Conservation (phyloP, 1,140 invertebrate genomes). For the Macrosteles quadrilineatus region DNA sequence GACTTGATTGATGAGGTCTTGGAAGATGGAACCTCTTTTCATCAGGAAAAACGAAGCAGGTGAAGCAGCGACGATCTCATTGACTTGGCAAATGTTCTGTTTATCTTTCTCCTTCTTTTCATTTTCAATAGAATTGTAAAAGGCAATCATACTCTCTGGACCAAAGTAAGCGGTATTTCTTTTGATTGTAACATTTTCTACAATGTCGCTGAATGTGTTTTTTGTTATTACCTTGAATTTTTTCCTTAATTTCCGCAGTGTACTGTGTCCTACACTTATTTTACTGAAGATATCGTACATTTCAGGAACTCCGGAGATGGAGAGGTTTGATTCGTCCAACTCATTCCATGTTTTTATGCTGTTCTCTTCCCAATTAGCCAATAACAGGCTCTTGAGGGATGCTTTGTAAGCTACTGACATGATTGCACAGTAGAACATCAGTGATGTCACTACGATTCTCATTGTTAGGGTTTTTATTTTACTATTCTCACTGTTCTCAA, state of each 20-base stretch:
- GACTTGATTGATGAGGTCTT: background rate
- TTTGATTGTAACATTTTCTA: background rate
- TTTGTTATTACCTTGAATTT: slow-evolving; percentile 1
- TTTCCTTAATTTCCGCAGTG: background rate
- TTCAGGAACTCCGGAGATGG: background rate
- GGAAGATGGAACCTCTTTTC: background rate
- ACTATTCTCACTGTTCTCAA: background rate
- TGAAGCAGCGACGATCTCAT: background rate
- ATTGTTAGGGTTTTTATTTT: background rate
- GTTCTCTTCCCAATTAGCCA: background rate
- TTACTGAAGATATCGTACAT: background rate
- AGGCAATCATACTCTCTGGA: background rate
- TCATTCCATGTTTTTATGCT: slow-evolving; percentile 2
- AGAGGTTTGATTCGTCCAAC: background rate
- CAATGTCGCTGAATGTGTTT: background rate
- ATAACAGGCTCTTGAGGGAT: background rate
- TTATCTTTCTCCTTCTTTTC: background rate
- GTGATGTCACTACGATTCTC: background rate
- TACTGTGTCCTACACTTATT: background rate
- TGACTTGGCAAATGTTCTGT: background rate
- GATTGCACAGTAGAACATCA: slow-evolving; percentile 1
- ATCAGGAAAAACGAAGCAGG: background rate
- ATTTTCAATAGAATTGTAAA: background rate
- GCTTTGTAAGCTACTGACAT: slow-evolving; percentile 8
- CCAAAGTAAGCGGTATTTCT: slow-evolving; percentile 6